Conservation (phyloP, 2,797 vertebrate genomes). For the Enteromius unitaeniatus region DNA sequence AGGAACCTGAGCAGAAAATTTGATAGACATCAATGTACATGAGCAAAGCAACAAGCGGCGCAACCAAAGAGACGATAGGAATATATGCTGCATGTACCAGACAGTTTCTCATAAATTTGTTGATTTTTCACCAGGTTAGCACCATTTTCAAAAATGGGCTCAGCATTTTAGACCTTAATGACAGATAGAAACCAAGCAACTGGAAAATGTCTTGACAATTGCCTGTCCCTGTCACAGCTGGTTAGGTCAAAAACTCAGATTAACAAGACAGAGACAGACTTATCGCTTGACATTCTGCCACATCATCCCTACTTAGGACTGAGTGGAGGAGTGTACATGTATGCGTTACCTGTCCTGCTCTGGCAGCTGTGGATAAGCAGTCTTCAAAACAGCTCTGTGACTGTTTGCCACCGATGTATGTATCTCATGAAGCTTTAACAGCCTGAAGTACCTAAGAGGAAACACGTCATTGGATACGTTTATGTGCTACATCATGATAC, state of each 20-base stretch:
- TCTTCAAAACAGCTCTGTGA: constrained; percentile 80
- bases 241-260: neutral
- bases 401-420: constrained; percentile 79
- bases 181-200: constrained; percentile 5
- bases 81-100: neutral
- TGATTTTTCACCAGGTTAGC: neutral
- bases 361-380: constrained; percentile 81
- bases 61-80: neutral
- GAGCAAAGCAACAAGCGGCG: neutral
- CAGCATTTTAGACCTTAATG: neutral
- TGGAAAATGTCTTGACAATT: constrained; percentile 13
- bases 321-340: neutral
- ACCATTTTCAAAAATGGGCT: neutral
- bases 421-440: constrained; percentile 85
- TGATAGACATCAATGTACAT: neutral
- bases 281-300: neutral
- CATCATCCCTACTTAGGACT: neutral
- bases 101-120: neutral
- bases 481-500: constrained; percentile 13
- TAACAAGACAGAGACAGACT: neutral
- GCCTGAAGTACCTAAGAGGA: constrained; percentile 79
- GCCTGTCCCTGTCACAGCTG: neutral
- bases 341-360: constrained; percentile 83
- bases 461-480: constrained; percentile 27
- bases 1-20: constrained; percentile 81